Conservation (phyloP, 2,888 invertebrate species). For the Lycocerus yunnanus region DNA sequence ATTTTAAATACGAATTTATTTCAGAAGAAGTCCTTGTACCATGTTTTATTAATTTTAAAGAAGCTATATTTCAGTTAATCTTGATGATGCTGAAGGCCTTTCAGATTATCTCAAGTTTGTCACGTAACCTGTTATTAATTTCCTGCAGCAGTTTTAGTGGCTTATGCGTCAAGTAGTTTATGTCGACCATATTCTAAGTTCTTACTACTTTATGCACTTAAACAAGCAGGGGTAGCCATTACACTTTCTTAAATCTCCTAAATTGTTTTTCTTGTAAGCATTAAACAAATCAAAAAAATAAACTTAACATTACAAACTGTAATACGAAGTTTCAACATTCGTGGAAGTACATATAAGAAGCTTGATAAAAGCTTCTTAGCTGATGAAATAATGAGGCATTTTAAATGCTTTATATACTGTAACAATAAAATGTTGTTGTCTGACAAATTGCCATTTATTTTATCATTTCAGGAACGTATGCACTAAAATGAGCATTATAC, state of each 20-base stretch:
- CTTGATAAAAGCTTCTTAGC: neutral
- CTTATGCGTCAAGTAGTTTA: neutral
- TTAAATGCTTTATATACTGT: neutral
- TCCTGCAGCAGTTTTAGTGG: neutral
- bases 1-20: neutral
- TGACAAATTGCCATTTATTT: slow-evolving; percentile 17
- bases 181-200: neutral
- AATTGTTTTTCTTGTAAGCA: neutral
- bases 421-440: neutral
- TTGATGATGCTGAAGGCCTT: neutral
- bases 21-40: neutral
- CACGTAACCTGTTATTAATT: neutral
- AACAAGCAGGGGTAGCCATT: neutral
- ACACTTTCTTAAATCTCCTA: neutral
- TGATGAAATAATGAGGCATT: neutral
- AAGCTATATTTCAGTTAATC: neutral
- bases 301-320: neutral
- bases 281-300: neutral
- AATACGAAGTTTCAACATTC: neutral
- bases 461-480: slow-evolving; percentile 22
- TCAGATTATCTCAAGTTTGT: neutral
- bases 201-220: neutral
- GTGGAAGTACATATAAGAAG: neutral
- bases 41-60: neutral
- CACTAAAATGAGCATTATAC: slow-evolving; percentile 28